Percentiles rank a stretch among this genome's conserved stretches.
phyloP scores from a whole-genome alignment of 92 coral and sea anemone genomes.

The Siderastrea siderea region DNA sequence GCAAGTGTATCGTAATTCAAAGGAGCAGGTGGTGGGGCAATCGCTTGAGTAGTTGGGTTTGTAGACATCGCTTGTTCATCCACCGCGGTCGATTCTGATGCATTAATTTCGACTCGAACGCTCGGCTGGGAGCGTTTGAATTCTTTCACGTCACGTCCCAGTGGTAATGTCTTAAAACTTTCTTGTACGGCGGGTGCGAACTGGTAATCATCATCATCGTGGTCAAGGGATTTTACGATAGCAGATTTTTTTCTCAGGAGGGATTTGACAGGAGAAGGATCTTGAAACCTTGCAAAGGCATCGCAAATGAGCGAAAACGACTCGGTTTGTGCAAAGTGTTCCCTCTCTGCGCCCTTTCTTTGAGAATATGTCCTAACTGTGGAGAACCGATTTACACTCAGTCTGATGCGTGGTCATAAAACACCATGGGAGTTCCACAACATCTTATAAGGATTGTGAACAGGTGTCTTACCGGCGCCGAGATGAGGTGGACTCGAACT shows the following conservation, averaged over 20 bases:
- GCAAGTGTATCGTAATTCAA: constrained; percentile 1
- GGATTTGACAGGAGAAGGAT: constrained; percentile 16
- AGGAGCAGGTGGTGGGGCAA: neutral
- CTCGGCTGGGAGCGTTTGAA: neutral
- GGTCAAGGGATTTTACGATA: neutral
- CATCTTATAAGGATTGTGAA: constrained; percentile 22
- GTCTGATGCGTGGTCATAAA: constrained; percentile 41
- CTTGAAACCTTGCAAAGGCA: neutral
- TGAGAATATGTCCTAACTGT: constrained; percentile 13
- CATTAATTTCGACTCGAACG: neutral
- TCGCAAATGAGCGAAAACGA: neutral
- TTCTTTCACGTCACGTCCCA: neutral
- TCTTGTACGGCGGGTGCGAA: constrained; percentile 8
- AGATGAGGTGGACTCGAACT: neutral
- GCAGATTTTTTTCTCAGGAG: constrained; percentile 11
- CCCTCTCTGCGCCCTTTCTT: neutral
- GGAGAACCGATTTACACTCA: neutral
- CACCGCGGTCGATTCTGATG: neutral
- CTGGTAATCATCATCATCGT: constrained; percentile 27
- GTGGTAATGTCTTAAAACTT: constrained; percentile 8
- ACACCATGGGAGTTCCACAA: constrained; percentile 55
- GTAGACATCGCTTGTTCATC: constrained; percentile 9
- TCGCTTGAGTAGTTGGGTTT: constrained; percentile 6
- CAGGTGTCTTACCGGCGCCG: constrained; percentile 17
- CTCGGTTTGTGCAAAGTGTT: constrained; percentile 7